Base-by-base conservation (phyloP, 2,113 vertebrate species). In the Eulemur rufifrons region DNA sequence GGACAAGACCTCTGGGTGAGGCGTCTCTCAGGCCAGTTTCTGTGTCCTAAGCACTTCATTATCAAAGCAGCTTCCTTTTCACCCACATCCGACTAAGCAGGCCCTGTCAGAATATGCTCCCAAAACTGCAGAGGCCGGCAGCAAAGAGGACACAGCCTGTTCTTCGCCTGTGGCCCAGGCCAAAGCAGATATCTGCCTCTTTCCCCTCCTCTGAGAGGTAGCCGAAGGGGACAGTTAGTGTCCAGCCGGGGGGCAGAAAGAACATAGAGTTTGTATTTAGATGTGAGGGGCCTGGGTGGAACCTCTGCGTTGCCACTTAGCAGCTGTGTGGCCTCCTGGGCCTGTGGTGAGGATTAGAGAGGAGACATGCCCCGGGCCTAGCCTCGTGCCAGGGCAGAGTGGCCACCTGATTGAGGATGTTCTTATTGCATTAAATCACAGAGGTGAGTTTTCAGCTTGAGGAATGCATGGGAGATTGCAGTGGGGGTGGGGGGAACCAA, bases 61-160 rank as follows among this genome's bases (percentile, higher is more conserved):
- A 66, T 88, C 47, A 61, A 50, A 78, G 63, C 69, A 64, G 8
- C 86, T 95, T 89, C 50, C 54, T 80, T 85, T 91, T 89, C 45
- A 29, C 42, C 37, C 11, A 34, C n/a, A 56, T 37, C 66, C 5
- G 0, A 54, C 91, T 94, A 73, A 91, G 85, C 82, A 86, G 71
- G 66, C 8, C 42, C 76, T 66, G 14, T 50, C n/a, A 52, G 39
- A 81, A 82, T 82, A 42, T 18, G n/a, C 56, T 76, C 77, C 78
- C 12, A 42, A 93, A 88, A 45, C 64, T 45, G 59, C 23, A 13
- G 50, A 1, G 8, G 27, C 77, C 45, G 5, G 34, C 18, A 74
- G 73, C 64, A 68, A 15, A 83, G 69, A 89, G 74, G 37, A 37
- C 47, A 27, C 0, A 37, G 54, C n/a, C 77, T 34, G 21, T 37